Evolutionary conservation across 2,888 invertebrate species (phyloP), one percentile per base, ranked within the genome.

Genomic region (Meta bourneti): DNA sequence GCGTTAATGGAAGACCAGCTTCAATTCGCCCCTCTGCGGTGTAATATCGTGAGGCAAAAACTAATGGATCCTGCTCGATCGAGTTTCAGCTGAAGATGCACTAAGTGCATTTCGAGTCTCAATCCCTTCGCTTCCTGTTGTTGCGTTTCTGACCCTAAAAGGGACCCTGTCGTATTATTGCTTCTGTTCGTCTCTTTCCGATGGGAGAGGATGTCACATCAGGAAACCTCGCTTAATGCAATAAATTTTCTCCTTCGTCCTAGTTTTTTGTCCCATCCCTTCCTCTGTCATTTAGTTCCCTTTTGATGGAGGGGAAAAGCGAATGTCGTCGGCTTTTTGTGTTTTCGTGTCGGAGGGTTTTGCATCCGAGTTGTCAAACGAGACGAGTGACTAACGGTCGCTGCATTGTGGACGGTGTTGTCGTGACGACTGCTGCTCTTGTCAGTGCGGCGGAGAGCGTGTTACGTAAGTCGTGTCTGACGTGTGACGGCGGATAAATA

Each of bases 71-170:
- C 34, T 34, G 52, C n/a, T 8, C 49, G 77, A 77, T 79, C 54
- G 79, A 54, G 79, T 79, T 79, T 16, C 61, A 79, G 61, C 19
- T 20, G 79, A 34, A 34, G 34, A 34, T 34, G 34, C 34, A 16
- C 79, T 79, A 79, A 79, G 61, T 61, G 79, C 79, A 79, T 52
- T 77, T 77, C 77, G 13, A 20, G 77, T 48, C 52, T 77, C 34
- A 34, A 20, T 83, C 52, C 11, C 13, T 74, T 54, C 20, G 9
- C 72, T 83, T 83, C 74, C 74, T 83, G 83, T 74, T 83, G 71
- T 83, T 48, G 80, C 20, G 69, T 16, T 19, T 75, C 77, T 85
- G 54, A 77, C 75, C 85, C 85, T 85, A 77, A 85, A 85, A 85
- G 75, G 83, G 70, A 71, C 69, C 70, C 71, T 34, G 20, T 71